phyloP scores from a whole-genome alignment of 2,797 vertebrate species.

The Ctenopoma kingsleyae region DNA sequence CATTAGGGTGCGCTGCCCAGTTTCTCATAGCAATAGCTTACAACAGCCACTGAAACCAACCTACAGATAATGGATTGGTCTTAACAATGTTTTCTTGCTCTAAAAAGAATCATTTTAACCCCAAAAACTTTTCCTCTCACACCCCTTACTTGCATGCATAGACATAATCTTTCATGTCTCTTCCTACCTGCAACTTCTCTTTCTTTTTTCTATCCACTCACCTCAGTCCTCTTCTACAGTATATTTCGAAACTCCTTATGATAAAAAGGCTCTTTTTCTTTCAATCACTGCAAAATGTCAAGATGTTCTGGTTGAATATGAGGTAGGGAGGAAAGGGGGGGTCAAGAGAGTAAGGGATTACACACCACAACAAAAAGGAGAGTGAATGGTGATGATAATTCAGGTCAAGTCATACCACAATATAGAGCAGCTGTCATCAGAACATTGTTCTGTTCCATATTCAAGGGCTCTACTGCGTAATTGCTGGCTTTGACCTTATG shows the following conservation, averaged over 20 bases:
- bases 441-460: conserved; percentile 23
- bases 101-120: not conserved
- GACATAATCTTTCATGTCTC: not conserved
- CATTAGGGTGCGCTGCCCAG: conserved; percentile 9
- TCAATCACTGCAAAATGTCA: conserved; percentile 90
- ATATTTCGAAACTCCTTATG: conserved; percentile 64
- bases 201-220: conserved; percentile 13
- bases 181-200: conserved; percentile 22
- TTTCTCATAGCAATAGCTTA: conserved; percentile 27
- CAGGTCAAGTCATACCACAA: conserved; percentile 60
- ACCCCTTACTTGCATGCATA: conserved; percentile 7
- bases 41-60: conserved; percentile 30
- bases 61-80: conserved; percentile 25
- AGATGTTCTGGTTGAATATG: conserved; percentile 80
- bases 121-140: conserved; percentile 17
- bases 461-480: conserved; percentile 21
- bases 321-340: conserved; percentile 15
- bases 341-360: conserved; percentile 37
- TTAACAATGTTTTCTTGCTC: conserved; percentile 19
- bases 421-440: conserved; percentile 20
- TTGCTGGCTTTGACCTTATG: conserved; percentile 37
- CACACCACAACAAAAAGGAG: conserved; percentile 45
- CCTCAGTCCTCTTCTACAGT: conserved; percentile 39
- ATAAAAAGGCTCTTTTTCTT: conserved; percentile 88
- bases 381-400: conserved; percentile 51